Percentiles rank a stretch among this genome's conserved stretches.
phyloP scores from a whole-genome alignment of 2,113 vertebrate species.

The Malurus alboscapulatus region DNA sequence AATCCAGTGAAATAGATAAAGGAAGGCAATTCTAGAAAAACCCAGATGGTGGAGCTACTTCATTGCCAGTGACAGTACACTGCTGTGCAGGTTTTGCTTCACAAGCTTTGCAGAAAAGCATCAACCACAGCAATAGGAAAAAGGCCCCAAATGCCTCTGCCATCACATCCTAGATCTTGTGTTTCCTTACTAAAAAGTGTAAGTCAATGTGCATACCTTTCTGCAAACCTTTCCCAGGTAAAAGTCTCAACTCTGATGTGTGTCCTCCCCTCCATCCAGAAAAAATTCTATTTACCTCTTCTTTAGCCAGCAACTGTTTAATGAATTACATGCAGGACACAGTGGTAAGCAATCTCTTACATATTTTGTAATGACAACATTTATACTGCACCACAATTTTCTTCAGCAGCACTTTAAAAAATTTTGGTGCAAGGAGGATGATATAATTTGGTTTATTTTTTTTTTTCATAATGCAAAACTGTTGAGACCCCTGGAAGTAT shows the following conservation, averaged over 20 bases:
- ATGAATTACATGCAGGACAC: not conserved
- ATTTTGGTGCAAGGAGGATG: not conserved
- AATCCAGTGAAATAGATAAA: not conserved
- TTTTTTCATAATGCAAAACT: not conserved
- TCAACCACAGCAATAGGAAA: not conserved
- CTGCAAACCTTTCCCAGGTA: not conserved
- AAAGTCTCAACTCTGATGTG: not conserved
- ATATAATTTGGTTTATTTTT: not conserved
- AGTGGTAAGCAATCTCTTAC: not conserved
- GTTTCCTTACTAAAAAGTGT: not conserved
- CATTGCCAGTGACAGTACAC: slow-evolving; percentile 16
- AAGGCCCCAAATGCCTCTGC: not conserved
- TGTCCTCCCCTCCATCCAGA: not conserved
- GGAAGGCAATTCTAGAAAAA: not conserved
- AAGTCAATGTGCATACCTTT: not conserved
- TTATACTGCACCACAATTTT: not conserved
- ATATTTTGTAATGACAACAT: not conserved
- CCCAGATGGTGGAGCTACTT: slow-evolving; percentile 71
- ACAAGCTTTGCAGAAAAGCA: not conserved
- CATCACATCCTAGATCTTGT: not conserved
- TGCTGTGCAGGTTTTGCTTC: not conserved
- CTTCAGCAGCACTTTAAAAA: not conserved
- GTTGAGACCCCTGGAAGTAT: not conserved
- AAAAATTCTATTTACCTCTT: not conserved
- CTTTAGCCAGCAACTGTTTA: not conserved